Conservation (phyloP, 2,888 invertebrate species). For the Gasteruption jaculator region DNA sequence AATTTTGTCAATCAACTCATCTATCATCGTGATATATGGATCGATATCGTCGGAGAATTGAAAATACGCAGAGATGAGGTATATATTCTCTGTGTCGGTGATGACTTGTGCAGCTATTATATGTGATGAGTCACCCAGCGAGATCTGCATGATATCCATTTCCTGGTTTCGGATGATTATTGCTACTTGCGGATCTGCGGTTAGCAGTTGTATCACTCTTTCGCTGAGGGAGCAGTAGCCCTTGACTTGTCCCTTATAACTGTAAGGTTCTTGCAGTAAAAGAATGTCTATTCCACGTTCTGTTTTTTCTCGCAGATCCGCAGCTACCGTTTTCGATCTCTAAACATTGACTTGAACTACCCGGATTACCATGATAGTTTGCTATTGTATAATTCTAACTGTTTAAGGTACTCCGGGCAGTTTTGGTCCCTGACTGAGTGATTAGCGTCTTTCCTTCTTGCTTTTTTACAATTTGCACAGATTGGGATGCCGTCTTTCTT, state of each 20-base stretch:
- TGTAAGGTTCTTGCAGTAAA: conserved; percentile 18
- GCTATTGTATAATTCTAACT: too few relatives aligned
- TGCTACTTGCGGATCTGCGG: not conserved
- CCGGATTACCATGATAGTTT: too few relatives aligned
- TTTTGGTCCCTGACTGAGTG: too few relatives aligned
- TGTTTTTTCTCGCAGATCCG: too few relatives aligned
- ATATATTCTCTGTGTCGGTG: not conserved
- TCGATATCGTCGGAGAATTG: conserved; percentile 11
- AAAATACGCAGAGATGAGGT: conserved; percentile 14
- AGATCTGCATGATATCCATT: conserved; percentile 5
- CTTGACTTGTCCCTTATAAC: not conserved
- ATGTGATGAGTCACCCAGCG: not conserved
- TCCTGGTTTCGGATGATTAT: not conserved
- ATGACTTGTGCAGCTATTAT: conserved; percentile 1
- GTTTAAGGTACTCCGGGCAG: too few relatives aligned
- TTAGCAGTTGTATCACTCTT: not conserved
- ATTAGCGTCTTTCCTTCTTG: too few relatives aligned
- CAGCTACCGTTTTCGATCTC: too few relatives aligned
- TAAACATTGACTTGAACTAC: too few relatives aligned
- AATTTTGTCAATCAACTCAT: not conserved
- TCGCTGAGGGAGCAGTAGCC: not conserved
- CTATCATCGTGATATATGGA: not conserved
- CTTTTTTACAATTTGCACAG: too few relatives aligned
- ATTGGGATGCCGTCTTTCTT: too few relatives aligned
- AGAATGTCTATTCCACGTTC: conserved; percentile 2